phyloP scores from a whole-genome alignment of 2,888 invertebrate genomes.

The Hyalella azteca region DNA sequence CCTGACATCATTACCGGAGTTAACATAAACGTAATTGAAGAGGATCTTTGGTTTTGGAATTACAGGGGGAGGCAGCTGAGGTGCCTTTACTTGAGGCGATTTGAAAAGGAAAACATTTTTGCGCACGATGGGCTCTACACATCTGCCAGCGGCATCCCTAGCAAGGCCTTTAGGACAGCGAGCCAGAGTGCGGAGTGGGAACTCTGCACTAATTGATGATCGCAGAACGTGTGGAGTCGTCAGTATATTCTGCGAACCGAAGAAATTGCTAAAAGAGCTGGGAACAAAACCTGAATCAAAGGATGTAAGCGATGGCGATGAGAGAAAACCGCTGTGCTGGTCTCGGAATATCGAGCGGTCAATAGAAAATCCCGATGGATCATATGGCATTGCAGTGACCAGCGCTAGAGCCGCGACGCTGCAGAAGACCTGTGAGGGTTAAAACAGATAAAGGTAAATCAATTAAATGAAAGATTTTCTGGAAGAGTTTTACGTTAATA shows the following conservation, averaged over 20 bases:
- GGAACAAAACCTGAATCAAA: background rate
- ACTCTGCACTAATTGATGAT: background rate
- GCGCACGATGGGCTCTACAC: background rate
- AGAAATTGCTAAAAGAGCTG: background rate
- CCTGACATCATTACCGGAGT: background rate
- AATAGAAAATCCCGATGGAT: background rate
- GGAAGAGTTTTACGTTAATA: too few species aligned
- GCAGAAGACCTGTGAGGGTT: background rate
- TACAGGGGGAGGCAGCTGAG: background rate
- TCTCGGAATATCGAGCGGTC: slow-evolving; percentile 3
- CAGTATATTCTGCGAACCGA: background rate
- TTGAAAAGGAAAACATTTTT: slow-evolving; percentile 27
- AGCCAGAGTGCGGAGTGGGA: background rate
- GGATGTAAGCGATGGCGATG: background rate
- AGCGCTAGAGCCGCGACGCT: background rate
- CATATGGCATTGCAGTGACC: background rate
- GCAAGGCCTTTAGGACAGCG: slow-evolving; percentile 4
- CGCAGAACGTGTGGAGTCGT: background rate
- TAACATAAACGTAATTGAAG: slow-evolving; percentile 22
- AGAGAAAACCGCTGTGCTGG: background rate
- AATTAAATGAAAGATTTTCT: too few species aligned
- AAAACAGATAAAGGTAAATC: too few species aligned
- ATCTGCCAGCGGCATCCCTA: background rate
- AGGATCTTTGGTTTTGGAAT: slow-evolving; percentile 16
- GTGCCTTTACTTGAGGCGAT: background rate